Evolutionary conservation across 1,140 invertebrate species (phyloP).

Genomic region (Bombus huntii): DNA sequence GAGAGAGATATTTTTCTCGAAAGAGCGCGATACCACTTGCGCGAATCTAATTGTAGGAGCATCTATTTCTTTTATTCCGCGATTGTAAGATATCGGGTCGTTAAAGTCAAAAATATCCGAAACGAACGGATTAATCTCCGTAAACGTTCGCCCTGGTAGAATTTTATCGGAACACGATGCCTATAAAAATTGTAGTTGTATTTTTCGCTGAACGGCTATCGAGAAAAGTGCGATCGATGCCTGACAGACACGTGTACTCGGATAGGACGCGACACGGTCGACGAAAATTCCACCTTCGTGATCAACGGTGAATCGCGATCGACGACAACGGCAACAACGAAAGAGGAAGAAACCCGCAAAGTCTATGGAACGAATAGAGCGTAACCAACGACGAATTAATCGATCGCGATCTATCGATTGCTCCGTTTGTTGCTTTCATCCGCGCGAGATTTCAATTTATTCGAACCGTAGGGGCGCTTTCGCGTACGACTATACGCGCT

Average conservation of each 20-base stretch:
- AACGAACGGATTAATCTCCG: too few relatives aligned
- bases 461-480: slow-evolving; percentile 52
- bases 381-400: slow-evolving; percentile 56
- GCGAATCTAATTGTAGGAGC: too few relatives aligned
- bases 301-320: slow-evolving; percentile 52
- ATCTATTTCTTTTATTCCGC: too few relatives aligned
- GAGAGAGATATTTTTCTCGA: too few relatives aligned
- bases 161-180: not conserved
- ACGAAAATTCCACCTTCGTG: slow-evolving; percentile 8
- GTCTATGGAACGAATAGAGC: slow-evolving; percentile 34
- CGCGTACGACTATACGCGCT: slow-evolving; percentile 39
- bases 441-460: slow-evolving; percentile 64
- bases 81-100: too few relatives aligned
- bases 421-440: slow-evolving; percentile 4
- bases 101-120: too few relatives aligned
- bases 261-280: not conserved
- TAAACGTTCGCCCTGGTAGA: not conserved
- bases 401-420: slow-evolving; percentile 61
- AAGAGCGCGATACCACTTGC: too few relatives aligned
- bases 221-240: not conserved
- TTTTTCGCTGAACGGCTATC: not conserved
- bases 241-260: not conserved
- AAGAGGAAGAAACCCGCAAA: not conserved
- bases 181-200: fast-evolving
- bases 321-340: slow-evolving; percentile 67